A percentile compares a stretch with the other conserved stretches of the same genome.
phyloP scores from a whole-genome alignment of 2,888 invertebrate genomes.

The Argyresthia goedartella region DNA sequence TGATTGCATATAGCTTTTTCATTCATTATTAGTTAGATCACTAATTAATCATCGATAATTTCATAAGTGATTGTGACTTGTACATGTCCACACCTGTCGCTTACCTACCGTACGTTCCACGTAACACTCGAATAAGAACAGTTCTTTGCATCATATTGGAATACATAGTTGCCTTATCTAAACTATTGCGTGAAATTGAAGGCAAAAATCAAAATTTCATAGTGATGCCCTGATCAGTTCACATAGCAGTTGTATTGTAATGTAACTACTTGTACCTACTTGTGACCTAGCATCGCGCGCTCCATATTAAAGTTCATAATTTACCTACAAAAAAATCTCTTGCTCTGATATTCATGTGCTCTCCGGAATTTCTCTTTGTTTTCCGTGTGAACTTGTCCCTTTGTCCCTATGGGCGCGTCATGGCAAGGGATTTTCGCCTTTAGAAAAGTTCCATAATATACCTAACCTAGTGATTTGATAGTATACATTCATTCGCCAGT shows the following conservation, averaged over 20 bases:
- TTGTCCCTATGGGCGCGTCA: slow-evolving; percentile 63
- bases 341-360: slow-evolving; percentile 14
- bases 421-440: slow-evolving; percentile 62
- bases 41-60: slow-evolving; percentile 9
- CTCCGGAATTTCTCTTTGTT: slow-evolving; percentile 64
- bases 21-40: slow-evolving; percentile 32
- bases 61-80: slow-evolving; percentile 25
- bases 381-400: slow-evolving; percentile 60
- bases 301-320: slow-evolving; percentile 32
- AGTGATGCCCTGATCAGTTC: slow-evolving; percentile 39
- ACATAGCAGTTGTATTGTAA: too few relatives aligned
- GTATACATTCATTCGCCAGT: slow-evolving; percentile 55
- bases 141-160: slow-evolving; percentile 8
- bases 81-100: slow-evolving; percentile 26
- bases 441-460: slow-evolving; percentile 64
- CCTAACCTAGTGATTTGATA: slow-evolving; percentile 19
- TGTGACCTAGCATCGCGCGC: slow-evolving; percentile 54
- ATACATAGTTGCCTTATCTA: slow-evolving; percentile 29
- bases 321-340: slow-evolving; percentile 35
- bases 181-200: slow-evolving; percentile 20
- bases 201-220: slow-evolving; percentile 42
- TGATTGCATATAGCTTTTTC: slow-evolving; percentile 7
- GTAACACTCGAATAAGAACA: slow-evolving; percentile 10
- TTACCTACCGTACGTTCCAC: slow-evolving; percentile 28
- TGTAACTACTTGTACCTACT: slow-evolving; percentile 15